Evolutionary conservation across 2,888 invertebrate genomes (phyloP), one percentile per base, ranked within the genome.

Genomic region (Nomada ruficornis): DNA sequence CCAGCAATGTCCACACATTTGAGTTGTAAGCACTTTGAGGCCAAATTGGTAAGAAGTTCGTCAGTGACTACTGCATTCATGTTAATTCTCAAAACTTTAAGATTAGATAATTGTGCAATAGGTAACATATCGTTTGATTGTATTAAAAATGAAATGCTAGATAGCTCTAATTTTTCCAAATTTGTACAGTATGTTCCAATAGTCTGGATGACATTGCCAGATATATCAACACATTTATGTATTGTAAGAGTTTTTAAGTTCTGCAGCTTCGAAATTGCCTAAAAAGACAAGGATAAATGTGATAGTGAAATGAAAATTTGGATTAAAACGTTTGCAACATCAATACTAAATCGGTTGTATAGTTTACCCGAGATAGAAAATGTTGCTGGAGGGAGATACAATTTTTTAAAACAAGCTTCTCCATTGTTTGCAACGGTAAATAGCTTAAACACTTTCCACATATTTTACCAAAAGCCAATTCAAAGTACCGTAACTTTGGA

Each of bases 1-100:
- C 92, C 87, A 47, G 88, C 65, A 18, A 93, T 89, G 74, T 93
- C 89, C 36, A 93, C 71, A 18, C 82, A 80, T 26, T 67, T 87
- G 9, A 93, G 80, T 42, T 87, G 82, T 65, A 88, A 90, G 69
- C 93, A 93, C 44, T 84, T 87, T 4, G 82, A 75, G 57, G 95
- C 94, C 9, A 96, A 89, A 64, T 93, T 94, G 85, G 94, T 94
- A 79, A 96, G 77, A 29, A 96, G 94, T 1, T 94, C 91, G 87
- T 96, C 95, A 0, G 94, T 94, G 26, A 96, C 94, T 72, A 94
- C 93, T 7, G 93, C 90, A 80, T 95, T 95, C 70, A 93, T 92
- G 85, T 94, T 94, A 60, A 95, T 83, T 85, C 94, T 94, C 63
- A 96, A 86, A 0, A 87, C 88, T 88, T 94, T 94, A 80, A 95